A percentile compares a stretch with the other conserved stretches of the same genome.
phyloP scores from a whole-genome alignment of 1,140 invertebrate species.

The Eubasilissa regina region DNA sequence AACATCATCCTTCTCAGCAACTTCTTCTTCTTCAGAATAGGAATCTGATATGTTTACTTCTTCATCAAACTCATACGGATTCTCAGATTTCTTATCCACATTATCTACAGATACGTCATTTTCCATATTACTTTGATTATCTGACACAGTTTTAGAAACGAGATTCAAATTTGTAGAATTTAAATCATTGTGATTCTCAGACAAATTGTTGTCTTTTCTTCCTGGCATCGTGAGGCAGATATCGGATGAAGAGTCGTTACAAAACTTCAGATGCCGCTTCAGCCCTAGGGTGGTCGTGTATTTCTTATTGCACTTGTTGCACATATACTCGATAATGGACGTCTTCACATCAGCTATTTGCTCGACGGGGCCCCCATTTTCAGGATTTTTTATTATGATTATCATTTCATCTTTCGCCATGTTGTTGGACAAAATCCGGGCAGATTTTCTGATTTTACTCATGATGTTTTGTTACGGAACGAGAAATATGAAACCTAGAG shows the following conservation, averaged over 20 bases:
- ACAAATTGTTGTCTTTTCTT: conserved; percentile 29
- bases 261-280: conserved; percentile 52
- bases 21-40: neutral
- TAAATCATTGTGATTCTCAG: conserved; percentile 47
- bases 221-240: conserved; percentile 33
- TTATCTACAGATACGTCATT: neutral
- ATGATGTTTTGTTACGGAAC: neutral
- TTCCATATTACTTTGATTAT: neutral
- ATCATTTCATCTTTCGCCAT: conserved; percentile 41
- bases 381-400: conserved; percentile 46
- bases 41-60: conserved; percentile 5
- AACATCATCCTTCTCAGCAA: conserved; percentile 57
- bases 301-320: conserved; percentile 55
- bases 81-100: conserved; percentile 12
- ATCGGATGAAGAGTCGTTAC: conserved; percentile 37
- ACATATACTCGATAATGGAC: conserved; percentile 48
- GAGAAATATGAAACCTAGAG: no score
- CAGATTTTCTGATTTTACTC: conserved; percentile 4
- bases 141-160: neutral
- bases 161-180: conserved; percentile 47
- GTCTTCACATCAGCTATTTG: conserved; percentile 32
- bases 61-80: conserved; percentile 52
- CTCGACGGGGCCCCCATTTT: conserved; percentile 17
- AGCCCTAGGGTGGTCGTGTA: conserved; percentile 46
- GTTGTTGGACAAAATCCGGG: conserved; percentile 8